Base-by-base conservation (phyloP, 2,888 invertebrate genomes). In the Calameuta idolon region DNA sequence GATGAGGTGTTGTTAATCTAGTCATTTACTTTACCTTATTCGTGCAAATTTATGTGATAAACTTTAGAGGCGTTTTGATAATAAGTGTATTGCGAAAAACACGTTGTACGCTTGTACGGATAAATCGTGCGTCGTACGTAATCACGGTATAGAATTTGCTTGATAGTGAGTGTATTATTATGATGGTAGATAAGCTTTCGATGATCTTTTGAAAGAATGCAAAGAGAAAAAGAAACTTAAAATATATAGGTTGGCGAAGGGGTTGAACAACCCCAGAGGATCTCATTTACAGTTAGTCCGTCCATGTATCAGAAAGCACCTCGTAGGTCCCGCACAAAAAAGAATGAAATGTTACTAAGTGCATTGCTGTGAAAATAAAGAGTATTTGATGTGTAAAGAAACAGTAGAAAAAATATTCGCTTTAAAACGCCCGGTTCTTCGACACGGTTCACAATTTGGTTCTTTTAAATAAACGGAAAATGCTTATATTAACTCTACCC, bases 371-470 rank as follows among this genome's bases (percentile, higher is more conserved):
- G 75, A 75, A 73, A 69, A 78, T 69, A 75, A 73, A 69, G 31
- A 40, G 12, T 55, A 23, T 68, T 34, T 12, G 35, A 71, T 35
- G 35, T 74, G 33, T 34, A 35, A 30, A 35, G 30, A 74, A 34
- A 74, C 9, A 34, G 74, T 34, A 68, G 69, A 78, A 80, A 74
- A 77, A 79, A 81, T 82, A 77, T 78, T 82, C 78, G 81, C 82
- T 79, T 55, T 55, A 2, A 55, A 55, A 2, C 55, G 55, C 23
- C 55, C 55, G 23, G 82, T 79, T 75, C 55, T 81, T 75, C 77
- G 37, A 79, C 82, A 81, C 81, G 83, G 84, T 83, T 84, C 82
- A 81, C 83, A 83, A 81, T 83, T 84, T 80, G 40, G 74, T 35
- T 74, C 76, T 30, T 23, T 73, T 15, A 30, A 69, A 33, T 69